Base-by-base conservation (phyloP, 2,113 vertebrate genomes). In the Ifrita kowaldi region DNA sequence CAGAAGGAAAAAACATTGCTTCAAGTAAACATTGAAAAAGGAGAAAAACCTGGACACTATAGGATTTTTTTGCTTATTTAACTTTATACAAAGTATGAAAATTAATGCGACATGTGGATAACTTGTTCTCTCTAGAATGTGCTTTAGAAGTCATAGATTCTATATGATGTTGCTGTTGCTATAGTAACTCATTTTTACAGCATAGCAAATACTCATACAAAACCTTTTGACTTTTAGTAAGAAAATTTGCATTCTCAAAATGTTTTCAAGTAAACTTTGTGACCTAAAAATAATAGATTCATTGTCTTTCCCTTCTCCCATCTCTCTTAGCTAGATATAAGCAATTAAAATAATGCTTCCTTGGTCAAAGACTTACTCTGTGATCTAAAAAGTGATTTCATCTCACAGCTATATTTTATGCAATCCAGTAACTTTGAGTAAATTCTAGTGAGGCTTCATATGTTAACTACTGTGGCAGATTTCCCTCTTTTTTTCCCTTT, bases 121-220 rank as follows among this genome's bases (percentile, higher is more conserved):
- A 89, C 79, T 87, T 87, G 70, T 78, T 92, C 90, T 95, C 53
- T 87, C 19, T 68, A 94, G 95, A 95, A 95, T 64, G 77, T 83
- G 53, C 57, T 97, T 97, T 94, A 74, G 63, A 78, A 96, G 67
- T 84, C 94, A 78, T 93, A 93, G 80, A 89, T 96, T 88, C 81
- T 94, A 96, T 93, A 92, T 95, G 91, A 97, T 96, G 76, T 56
- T 96, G 33, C 62, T 67, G 92, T 98, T 98, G 93, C 96, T 96
- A 97, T 97, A 97, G 96, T 77, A 97, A 97, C 97, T 93, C 71
- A 79, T 83, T 94, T 97, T 93, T 96, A 97, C 1, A 2, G 81
- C 70, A 95, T 64, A 91, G 52, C 68, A 94, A 96, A 95, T 84
- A 95, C 35, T 93, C 75, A 67, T 74, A 76, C 78, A 87, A 78